Base-by-base conservation (phyloP, 2,113 vertebrate genomes). In the Rattus rattus region DNA sequence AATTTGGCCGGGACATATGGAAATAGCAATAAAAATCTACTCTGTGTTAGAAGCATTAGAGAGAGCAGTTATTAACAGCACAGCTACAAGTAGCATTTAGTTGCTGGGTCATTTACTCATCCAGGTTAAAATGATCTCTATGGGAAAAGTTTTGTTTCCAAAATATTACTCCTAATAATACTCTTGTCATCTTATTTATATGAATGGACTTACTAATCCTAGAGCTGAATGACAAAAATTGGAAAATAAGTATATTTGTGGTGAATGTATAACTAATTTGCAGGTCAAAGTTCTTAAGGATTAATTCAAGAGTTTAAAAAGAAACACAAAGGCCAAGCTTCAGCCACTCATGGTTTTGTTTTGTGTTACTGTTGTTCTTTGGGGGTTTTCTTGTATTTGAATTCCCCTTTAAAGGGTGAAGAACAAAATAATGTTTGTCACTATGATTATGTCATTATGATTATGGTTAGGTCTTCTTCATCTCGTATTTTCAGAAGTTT, bases 21-120 rank as follows among this genome's bases (percentile, higher is more conserved):
- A 98, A 98, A 98, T 26, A 92, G 59, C 96, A 92, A 96, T 97
- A 94, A 96, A 96, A 97, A 97, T 94, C 63, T 49, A 4, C 43
- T 86, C 93, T 85, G 79, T 61, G 88, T 86, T 81, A 91, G 85
- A 96, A 97, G 95, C 95, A 59, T 69, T 90, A 90, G 95, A n/a
- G 30, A 93, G 96, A 93, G 52, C 84, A 79, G 93, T 77, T 67
- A 94, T 94, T 97, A 86, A 65, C 83, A 92, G 54, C 65, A 61
- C 39, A 91, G 67, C 88, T 92, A 96, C 94, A 95, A 91, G 88
- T 36, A 89, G 81, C 30, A 0, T 81, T 95, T 79, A 93, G 26
- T 92, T 63, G 67, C 13, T 91, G 49, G 28, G 54, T 94, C 49
- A 79, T 96, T 95, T 93, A 84, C 52, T 97, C 92, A 95, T 86